These are phyloP conservation scores for Nymphalis io DNA, from an alignment of 1,140 invertebrate species.

Conservation along the genomic window DNA sequence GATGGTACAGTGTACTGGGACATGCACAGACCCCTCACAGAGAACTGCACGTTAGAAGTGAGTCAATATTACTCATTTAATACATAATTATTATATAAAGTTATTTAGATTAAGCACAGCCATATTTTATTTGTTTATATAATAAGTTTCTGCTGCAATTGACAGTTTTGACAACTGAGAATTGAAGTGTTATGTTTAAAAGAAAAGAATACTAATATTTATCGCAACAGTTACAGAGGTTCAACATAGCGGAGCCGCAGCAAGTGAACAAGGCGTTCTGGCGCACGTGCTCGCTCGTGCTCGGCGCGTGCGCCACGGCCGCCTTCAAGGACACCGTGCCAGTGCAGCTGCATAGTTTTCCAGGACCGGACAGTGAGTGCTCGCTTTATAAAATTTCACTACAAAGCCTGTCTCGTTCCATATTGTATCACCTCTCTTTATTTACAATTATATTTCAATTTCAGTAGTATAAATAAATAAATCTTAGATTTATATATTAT, in stretches of 20 bases:
- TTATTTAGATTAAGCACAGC: too few species aligned
- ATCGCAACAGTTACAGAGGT: constrained; percentile 85
- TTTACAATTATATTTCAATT: too few species aligned
- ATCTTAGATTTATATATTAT: too few species aligned
- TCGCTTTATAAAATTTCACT: too few species aligned
- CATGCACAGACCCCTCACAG: constrained; percentile 92
- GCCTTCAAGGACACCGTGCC: constrained; percentile 91
- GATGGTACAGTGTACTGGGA: constrained; percentile 92
- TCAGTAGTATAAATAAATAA: too few species aligned
- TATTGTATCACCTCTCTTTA: too few species aligned
- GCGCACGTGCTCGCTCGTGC: constrained; percentile 93
- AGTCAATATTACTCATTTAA: constrained; percentile 17
- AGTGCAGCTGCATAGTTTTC: constrained; percentile 92
- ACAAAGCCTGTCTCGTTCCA: too few species aligned
- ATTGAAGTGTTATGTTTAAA: neutral
- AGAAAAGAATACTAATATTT: too few species aligned
- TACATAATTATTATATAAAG: too few species aligned
- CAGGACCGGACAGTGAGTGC: constrained; percentile 86
- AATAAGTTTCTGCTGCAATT: too few species aligned
- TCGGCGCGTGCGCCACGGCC: constrained; percentile 88
- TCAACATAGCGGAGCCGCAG: constrained; percentile 85
- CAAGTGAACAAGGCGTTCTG: constrained; percentile 93
- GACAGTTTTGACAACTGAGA: too few species aligned
- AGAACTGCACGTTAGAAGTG: constrained; percentile 88
- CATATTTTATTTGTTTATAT: too few species aligned